A percentile compares a stretch with the other conserved stretches of the same genome.
phyloP scores from a whole-genome alignment of 2,888 invertebrate species.

The Hypercompe scribonia region DNA sequence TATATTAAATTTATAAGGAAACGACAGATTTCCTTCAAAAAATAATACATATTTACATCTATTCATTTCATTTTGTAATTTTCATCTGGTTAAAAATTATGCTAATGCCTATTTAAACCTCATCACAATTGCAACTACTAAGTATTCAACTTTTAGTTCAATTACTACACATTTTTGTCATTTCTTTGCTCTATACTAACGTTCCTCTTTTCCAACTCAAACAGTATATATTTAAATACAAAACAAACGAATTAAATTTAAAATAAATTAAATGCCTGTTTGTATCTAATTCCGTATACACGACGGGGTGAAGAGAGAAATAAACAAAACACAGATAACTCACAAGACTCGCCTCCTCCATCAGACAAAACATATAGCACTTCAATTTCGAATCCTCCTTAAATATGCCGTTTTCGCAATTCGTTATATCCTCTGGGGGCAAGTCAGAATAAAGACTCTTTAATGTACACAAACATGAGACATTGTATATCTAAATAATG shows the following conservation, averaged over 20 bases:
- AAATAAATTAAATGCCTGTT: slow-evolving; percentile 71
- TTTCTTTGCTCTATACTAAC: background rate
- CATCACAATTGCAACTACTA: no score
- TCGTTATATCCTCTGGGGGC: slow-evolving; percentile 84
- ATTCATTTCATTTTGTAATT: no score
- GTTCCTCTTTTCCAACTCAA: slow-evolving; percentile 19
- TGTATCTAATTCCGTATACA: slow-evolving; percentile 67
- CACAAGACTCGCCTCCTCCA: slow-evolving; percentile 84
- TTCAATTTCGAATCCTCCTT: slow-evolving; percentile 84
- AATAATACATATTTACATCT: no score
- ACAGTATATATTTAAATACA: slow-evolving; percentile 51
- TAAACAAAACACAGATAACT: slow-evolving; percentile 76
- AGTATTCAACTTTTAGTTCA: no score
- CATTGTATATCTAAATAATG: slow-evolving; percentile 66
- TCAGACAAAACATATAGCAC: slow-evolving; percentile 85
- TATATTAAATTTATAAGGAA: no score
- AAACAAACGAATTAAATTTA: slow-evolving; percentile 64
- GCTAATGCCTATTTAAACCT: no score
- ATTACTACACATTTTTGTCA: background rate
- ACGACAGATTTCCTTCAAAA: no score
- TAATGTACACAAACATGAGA: slow-evolving; percentile 75
- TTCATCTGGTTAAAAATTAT: no score
- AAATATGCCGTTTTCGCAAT: slow-evolving; percentile 86
- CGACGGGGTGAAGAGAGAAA: slow-evolving; percentile 63
- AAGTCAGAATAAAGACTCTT: slow-evolving; percentile 78